Evolutionary conservation across 2,113 vertebrate genomes (phyloP), one percentile per base, ranked within the genome.

Genomic region (Spea bombifrons): DNA sequence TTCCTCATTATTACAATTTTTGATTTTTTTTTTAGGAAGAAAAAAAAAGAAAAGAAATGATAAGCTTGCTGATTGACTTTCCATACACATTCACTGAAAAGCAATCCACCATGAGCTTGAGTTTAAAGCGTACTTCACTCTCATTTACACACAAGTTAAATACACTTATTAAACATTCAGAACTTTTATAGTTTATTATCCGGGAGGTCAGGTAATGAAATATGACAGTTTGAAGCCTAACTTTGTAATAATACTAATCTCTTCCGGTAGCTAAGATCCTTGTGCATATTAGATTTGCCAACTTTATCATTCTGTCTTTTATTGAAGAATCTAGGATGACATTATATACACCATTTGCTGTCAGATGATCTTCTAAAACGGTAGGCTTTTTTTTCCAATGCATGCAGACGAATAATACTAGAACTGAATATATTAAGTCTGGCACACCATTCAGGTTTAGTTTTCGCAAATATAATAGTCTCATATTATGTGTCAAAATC

Each of bases 241-340:
- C 75, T 87, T 83, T 84, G 80, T 84, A 88, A 88, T 88, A 88
- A 83, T 82, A 83, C 75, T 85, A 84, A 85, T 84, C 84, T 88
- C 84, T 87, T 86, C 55, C 83, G 86, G 85, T 84, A 85, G 82
- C 86, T 88, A 79, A 82, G 78, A 82, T 86, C 90, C 83, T 78
- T 77, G 82, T 87, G 87, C 76, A 83, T 88, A 88, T 88, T 89
- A 85, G 86, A 81, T 86, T 88, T 85, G 86, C 86, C 84, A 89
- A 86, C 85, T 85, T 88, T 88, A 85, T 84, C 84, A 84, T 82
- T 81, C 84, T 83, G 84, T 75, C 75, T 79, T 84, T 84, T 83
- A 88, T 87, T 87, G 84, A 82, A 88, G 81, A 80, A 83, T 82
- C 82, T 85, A 72, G 84, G 84, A 87, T 87, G 82, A 84, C 85